phyloP scores from a whole-genome alignment of 1,140 invertebrate genomes.

The Dryas iulia region DNA sequence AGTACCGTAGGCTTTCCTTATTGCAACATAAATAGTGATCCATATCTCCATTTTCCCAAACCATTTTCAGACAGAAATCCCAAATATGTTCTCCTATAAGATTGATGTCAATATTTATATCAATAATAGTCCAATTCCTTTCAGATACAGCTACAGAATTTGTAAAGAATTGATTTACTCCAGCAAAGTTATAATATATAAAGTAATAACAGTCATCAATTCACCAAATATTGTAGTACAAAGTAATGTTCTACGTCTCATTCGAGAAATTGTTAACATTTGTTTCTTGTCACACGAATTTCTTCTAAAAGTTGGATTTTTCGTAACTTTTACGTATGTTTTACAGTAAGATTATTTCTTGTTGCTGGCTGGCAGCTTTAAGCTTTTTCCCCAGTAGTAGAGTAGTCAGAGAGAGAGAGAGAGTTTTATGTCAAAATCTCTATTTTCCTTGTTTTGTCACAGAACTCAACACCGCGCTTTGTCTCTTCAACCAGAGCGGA shows the following conservation, averaged over 20 bases:
- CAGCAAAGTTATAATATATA: neutral
- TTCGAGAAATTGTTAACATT: neutral
- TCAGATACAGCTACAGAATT: neutral
- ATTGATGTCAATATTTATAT: neutral
- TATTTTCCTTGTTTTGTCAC: neutral
- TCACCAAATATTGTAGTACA: neutral
- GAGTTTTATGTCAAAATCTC: too few species aligned
- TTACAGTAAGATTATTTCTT: too few species aligned
- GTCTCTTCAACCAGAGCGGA: neutral
- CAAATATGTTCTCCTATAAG: neutral
- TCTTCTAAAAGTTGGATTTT: too few species aligned
- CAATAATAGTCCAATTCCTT: neutral
- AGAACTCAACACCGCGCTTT: neutral
- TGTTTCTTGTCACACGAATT: neutral
- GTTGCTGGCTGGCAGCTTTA: too few species aligned
- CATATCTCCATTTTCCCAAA: neutral
- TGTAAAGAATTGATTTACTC: constrained; percentile 2
- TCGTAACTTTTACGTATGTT: too few species aligned
- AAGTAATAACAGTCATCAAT: neutral
- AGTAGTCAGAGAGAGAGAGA: too few species aligned
- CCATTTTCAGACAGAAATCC: neutral
- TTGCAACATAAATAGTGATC: too few species aligned
- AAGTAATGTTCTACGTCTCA: neutral
- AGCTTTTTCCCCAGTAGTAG: too few species aligned
- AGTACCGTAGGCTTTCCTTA: too few species aligned